These are phyloP conservation scores for Lepidurus arcticus DNA, from an alignment of 1,140 invertebrate genomes.

Conservation along the genomic window DNA sequence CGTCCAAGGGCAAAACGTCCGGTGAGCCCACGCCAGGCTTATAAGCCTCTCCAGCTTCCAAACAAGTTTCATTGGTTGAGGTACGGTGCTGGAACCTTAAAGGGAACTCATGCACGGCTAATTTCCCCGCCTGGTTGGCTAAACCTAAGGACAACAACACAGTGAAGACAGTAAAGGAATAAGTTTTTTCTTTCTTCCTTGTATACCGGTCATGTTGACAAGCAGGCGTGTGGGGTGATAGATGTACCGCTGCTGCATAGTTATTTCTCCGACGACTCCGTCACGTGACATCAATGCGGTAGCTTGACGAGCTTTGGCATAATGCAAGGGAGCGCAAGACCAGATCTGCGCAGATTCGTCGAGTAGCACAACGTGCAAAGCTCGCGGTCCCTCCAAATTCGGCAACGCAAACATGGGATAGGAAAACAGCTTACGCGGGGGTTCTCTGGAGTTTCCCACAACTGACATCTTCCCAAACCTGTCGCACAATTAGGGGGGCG, in stretches of 20 bases:
- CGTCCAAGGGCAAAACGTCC: not conserved
- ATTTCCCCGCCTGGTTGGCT: slow-evolving; percentile 47
- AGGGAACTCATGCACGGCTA: slow-evolving; percentile 52
- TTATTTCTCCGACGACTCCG: slow-evolving; percentile 73
- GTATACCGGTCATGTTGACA: slow-evolving; percentile 55
- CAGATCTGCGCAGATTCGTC: slow-evolving; percentile 72
- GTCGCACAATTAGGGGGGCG: slow-evolving; percentile 44
- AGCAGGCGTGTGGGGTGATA: slow-evolving; percentile 77
- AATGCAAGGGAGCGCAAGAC: slow-evolving; percentile 71
- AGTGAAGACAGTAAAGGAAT: not conserved
- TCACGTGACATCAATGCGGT: slow-evolving; percentile 68
- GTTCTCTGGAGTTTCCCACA: slow-evolving; percentile 43
- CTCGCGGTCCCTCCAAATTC: slow-evolving; percentile 61
- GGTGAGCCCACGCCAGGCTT: slow-evolving; percentile 54
- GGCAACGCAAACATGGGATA: slow-evolving; percentile 45
- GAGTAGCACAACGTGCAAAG: slow-evolving; percentile 76
- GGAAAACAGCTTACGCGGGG: slow-evolving; percentile 37
- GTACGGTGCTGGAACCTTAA: slow-evolving; percentile 43
- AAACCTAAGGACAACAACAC: slow-evolving; percentile 43
- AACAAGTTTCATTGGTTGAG: slow-evolving; percentile 47
- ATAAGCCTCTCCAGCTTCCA: slow-evolving; percentile 80
- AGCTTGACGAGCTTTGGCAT: slow-evolving; percentile 40
- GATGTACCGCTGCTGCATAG: slow-evolving; percentile 70
- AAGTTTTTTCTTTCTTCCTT: slow-evolving; percentile 27
- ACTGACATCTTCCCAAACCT: slow-evolving; percentile 57